phyloP scores from a whole-genome alignment of 2,113 vertebrate genomes.

The Heliornis fulica region DNA sequence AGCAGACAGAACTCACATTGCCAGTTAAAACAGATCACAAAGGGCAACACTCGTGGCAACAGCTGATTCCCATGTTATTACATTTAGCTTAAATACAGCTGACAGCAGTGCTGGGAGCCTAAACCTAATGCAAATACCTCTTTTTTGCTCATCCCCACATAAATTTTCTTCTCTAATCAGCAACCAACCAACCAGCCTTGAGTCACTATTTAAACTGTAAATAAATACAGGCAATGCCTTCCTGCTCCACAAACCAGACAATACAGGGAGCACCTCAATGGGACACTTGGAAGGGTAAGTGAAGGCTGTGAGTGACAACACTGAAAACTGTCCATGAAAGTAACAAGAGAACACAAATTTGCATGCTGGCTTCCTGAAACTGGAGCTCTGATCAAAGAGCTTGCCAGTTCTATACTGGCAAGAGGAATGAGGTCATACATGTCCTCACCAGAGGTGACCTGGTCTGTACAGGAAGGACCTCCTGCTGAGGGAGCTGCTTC shows the following conservation, averaged over 20 bases:
- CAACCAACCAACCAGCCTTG: not conserved
- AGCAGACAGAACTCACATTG: constrained; percentile 23
- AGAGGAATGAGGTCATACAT: not conserved
- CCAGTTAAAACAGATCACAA: not conserved
- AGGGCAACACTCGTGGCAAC: not conserved
- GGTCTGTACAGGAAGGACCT: not conserved
- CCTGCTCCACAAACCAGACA: not conserved
- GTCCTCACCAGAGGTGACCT: not conserved
- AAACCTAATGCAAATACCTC: not conserved
- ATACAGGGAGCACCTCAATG: not conserved
- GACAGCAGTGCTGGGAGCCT: not conserved
- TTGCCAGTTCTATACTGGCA: not conserved
- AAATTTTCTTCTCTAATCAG: not conserved
- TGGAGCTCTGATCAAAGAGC: not conserved
- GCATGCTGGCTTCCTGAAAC: not conserved
- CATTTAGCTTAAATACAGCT: not conserved
- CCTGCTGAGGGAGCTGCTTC: not conserved
- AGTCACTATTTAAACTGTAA: not conserved
- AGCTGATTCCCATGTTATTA: not conserved
- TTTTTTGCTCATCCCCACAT: not conserved
- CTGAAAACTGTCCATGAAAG: too few relatives aligned
- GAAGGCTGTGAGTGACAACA: not conserved
- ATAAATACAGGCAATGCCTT: not conserved
- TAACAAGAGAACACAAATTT: not conserved
- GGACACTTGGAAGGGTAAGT: not conserved